Percentiles rank a stretch among this genome's conserved stretches.
phyloP scores from a whole-genome alignment of 2,888 invertebrate species.

The Spodoptera littoralis region DNA sequence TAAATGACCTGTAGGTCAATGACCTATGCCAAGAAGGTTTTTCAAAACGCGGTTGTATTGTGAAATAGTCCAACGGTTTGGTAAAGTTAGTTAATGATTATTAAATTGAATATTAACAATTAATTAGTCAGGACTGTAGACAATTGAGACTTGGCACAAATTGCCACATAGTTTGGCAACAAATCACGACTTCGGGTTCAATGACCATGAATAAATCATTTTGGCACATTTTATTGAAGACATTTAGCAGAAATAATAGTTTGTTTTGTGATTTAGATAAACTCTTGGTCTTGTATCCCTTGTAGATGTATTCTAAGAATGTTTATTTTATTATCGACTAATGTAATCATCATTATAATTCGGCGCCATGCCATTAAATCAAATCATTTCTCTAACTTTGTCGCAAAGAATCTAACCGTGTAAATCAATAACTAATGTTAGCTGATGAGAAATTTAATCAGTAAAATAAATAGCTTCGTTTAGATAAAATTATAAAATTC shows the following conservation, averaged over 20 bases:
- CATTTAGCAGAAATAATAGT: not conserved
- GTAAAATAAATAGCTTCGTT: too few relatives aligned
- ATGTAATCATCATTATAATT: too few relatives aligned
- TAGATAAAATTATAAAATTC: not conserved
- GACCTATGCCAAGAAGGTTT: constrained; percentile 21
- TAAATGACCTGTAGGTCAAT: constrained; percentile 13
- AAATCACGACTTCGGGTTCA: constrained; percentile 23
- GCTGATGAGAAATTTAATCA: too few relatives aligned
- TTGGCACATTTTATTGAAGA: constrained; percentile 2
- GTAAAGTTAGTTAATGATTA: too few relatives aligned
- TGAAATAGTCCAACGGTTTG: too few relatives aligned
- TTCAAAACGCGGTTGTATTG: not conserved
- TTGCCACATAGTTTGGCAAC: constrained; percentile 36
- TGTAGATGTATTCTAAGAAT: not conserved
- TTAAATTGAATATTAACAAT: not conserved
- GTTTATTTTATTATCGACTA: not conserved
- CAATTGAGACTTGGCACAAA: constrained; percentile 18
- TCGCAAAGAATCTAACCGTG: too few relatives aligned
- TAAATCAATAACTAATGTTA: too few relatives aligned
- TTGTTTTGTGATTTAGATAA: not conserved
- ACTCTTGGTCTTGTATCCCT: not conserved
- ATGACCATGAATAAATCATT: constrained; percentile 25
- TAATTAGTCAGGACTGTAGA: constrained; percentile 2
- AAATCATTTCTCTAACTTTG: too few relatives aligned
- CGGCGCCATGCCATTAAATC: too few relatives aligned